Evolutionary conservation across 2,888 invertebrate genomes (phyloP), one percentile per base, ranked within the genome.

Genomic region (Tolmerus cingulatus): DNA sequence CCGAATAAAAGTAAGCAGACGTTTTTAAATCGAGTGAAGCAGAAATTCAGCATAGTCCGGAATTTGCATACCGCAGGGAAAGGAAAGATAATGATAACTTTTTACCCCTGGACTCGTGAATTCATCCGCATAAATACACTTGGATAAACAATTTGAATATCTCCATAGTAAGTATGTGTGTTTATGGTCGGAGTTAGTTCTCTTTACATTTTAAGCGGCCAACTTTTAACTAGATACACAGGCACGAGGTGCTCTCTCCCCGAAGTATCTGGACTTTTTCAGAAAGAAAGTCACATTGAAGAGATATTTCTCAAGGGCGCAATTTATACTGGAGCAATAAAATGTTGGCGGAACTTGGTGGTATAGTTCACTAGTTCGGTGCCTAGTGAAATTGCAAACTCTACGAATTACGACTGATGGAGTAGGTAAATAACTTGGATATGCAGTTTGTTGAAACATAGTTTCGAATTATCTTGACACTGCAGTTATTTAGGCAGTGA

Each of bases 121-220:
- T 87, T 87, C 87, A 87, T 87, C 87, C 87, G 87, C 87, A 87
- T 87, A 87, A 87, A 79, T 79, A 87, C 87, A 87, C 79, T 87
- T 79, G 87, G 87, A 87, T 87, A 87, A 87, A 87, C 87, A 87
- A 87, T 87, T 87, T 87, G 87, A 87, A 87, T 87, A 87, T 74
- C 57, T 46, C 81, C 81, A 34, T 55, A 55, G 81, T 81, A 81
- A 81, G 81, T 81, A 81, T 81, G 55, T n/a, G 81, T 78, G 81
- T 81, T 81, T 81, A 55, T 81, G 81, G 55, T 23, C 16, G 51
- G 55, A 81, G 55, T 55, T 81, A 81, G 81, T 81, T 81, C 81
- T 55, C 81, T 55, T 81, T 46, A 27, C 81, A 81, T 55, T 81
- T 55, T 81, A 81, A 55, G 55, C 81, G 27, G 81, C 81, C 55